These are phyloP conservation scores for Molorchus minor DNA, from an alignment of 2,888 invertebrate genomes.

Conservation along the genomic window DNA sequence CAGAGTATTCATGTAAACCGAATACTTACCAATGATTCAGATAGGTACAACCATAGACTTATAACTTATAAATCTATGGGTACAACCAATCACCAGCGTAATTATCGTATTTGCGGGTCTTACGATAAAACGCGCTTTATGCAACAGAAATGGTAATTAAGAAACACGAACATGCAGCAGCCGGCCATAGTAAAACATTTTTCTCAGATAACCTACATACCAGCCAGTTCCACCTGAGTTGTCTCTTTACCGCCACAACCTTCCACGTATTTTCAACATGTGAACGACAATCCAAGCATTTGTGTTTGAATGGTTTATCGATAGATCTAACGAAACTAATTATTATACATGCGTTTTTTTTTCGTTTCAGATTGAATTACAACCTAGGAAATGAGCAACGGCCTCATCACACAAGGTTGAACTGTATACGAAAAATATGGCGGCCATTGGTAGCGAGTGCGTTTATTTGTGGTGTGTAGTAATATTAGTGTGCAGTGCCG, in stretches of 20 bases:
- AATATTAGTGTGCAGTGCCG: slow-evolving; percentile 30
- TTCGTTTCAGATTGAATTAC: slow-evolving; percentile 5
- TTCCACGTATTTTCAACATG: slow-evolving; percentile 10
- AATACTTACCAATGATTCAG: too few species aligned
- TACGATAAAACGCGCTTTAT: too few species aligned
- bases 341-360: slow-evolving; percentile 1
- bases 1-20: too few species aligned
- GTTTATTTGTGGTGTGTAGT: slow-evolving; percentile 16
- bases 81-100: too few species aligned
- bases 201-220: slow-evolving; percentile 21
- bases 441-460: slow-evolving; percentile 2
- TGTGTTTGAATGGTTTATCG: background rate
- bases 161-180: too few species aligned
- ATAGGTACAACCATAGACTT: too few species aligned
- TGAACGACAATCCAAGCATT: background rate
- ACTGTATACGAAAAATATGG: slow-evolving; percentile 6
- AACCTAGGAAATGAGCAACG: slow-evolving; percentile 15
- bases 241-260: slow-evolving; percentile 8
- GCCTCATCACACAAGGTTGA: slow-evolving; percentile 7
- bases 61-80: too few species aligned
- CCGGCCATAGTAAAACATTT: slow-evolving; percentile 21
- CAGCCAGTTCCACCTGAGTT: slow-evolving; percentile 21
- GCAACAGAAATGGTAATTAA: too few species aligned
- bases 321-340: background rate
- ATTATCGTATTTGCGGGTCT: too few species aligned